phyloP scores from a whole-genome alignment of 2,888 invertebrate genomes.

The Agrotis puta region DNA sequence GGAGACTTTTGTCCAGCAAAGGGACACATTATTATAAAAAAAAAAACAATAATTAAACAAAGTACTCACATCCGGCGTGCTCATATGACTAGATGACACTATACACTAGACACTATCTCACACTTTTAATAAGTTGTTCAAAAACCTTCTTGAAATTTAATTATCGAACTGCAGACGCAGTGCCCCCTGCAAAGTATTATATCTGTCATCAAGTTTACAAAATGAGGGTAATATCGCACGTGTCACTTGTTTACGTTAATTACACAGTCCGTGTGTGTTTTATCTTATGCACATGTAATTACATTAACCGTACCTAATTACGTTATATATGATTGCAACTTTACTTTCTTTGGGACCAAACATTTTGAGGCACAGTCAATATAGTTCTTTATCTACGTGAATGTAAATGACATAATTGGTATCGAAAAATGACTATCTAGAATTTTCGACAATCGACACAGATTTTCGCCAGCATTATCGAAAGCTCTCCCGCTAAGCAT shows the following conservation, averaged over 20 bases:
- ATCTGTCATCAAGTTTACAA: slow-evolving; percentile 40
- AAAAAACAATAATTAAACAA: too few species aligned
- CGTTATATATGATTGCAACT: not conserved
- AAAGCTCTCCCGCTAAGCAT: slow-evolving; percentile 68
- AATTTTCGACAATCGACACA: slow-evolving; percentile 33
- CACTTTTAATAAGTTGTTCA: not conserved
- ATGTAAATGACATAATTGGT: not conserved
- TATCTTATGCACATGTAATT: slow-evolving; percentile 16
- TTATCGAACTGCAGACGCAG: not conserved
- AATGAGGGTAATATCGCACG: slow-evolving; percentile 53
- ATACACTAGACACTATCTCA: too few species aligned
- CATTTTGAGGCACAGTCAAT: not conserved
- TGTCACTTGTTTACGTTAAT: slow-evolving; percentile 45
- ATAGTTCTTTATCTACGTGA: not conserved
- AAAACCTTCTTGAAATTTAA: not conserved
- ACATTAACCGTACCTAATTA: not conserved
- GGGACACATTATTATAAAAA: too few species aligned
- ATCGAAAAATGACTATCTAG: not conserved
- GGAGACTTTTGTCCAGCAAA: too few species aligned
- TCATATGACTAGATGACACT: too few species aligned
- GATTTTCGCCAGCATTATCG: slow-evolving; percentile 62
- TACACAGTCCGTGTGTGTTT: slow-evolving; percentile 42
- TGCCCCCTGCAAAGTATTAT: slow-evolving; percentile 50
- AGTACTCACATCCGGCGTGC: too few species aligned
- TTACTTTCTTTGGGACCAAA: not conserved